These are phyloP conservation scores for Mesopsocus fuscifrons DNA, from an alignment of 2,888 invertebrate genomes.

Conservation along the genomic window DNA sequence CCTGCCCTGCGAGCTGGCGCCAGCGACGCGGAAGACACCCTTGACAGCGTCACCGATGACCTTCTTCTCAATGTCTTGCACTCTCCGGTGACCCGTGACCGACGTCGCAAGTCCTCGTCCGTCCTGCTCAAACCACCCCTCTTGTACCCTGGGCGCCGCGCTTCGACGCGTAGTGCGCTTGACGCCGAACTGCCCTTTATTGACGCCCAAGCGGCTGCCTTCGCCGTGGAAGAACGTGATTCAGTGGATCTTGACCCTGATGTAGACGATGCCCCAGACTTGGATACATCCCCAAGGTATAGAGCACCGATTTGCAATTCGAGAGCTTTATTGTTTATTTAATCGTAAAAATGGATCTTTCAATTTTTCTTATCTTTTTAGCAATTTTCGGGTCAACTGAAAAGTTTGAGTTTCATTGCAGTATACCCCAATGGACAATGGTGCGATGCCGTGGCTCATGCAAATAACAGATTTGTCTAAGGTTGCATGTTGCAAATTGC, in stretches of 20 bases:
- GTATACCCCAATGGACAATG: too few relatives aligned
- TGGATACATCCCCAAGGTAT: too few relatives aligned
- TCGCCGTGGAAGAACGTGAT: slow-evolving; percentile 21
- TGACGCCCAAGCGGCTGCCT: slow-evolving; percentile 13
- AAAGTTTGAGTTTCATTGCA: too few relatives aligned
- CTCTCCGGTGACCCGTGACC: slow-evolving; percentile 26
- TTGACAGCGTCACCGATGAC: slow-evolving; percentile 26
- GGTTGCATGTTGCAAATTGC: too few relatives aligned
- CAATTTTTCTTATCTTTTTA: too few relatives aligned
- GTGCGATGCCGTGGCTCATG: too few relatives aligned
- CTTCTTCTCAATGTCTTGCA: slow-evolving; percentile 38
- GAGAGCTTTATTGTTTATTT: too few relatives aligned
- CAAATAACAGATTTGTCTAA: too few relatives aligned
- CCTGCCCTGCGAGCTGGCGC: slow-evolving; percentile 7
- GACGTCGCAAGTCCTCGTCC: slow-evolving; percentile 10
- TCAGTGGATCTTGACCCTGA: slow-evolving; percentile 16
- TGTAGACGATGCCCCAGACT: too few relatives aligned
- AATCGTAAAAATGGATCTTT: too few relatives aligned
- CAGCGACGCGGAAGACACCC: slow-evolving; percentile 4
- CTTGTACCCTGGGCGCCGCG: background rate
- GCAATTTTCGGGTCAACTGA: too few relatives aligned
- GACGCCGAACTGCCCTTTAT: background rate
- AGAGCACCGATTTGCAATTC: too few relatives aligned
- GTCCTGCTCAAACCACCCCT: slow-evolving; percentile 12
- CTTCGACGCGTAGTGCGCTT: background rate